These are phyloP conservation scores for Tricholaema leucomelas DNA, from an alignment of 2,113 vertebrate genomes.

Conservation along the genomic window DNA sequence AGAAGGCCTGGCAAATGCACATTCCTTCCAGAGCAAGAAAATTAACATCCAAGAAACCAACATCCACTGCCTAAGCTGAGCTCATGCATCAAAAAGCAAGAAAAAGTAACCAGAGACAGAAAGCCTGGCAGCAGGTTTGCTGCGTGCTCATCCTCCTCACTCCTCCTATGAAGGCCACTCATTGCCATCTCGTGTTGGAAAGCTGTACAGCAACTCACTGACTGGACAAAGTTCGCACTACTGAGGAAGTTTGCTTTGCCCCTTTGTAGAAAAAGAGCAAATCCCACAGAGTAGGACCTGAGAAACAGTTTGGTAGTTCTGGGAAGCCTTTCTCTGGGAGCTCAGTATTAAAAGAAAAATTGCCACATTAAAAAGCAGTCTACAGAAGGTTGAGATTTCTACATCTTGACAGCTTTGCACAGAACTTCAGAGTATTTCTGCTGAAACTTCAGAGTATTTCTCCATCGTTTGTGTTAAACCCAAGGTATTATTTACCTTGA, in stretches of 20 bases:
- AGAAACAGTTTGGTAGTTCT: not conserved
- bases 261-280: not conserved
- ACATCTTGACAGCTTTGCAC: not conserved
- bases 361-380: not conserved
- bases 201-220: constrained; percentile 52
- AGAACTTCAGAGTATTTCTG: not conserved
- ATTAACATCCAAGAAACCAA: not conserved
- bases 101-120: constrained; percentile 52
- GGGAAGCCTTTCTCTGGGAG: not conserved
- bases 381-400: not conserved
- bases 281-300: not conserved
- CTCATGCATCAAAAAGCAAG: constrained; percentile 45
- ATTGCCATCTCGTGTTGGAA: constrained; percentile 69
- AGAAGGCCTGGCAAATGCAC: not conserved
- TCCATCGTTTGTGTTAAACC: not conserved
- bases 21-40: constrained; percentile 11
- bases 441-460: not conserved
- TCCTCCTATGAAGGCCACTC: constrained; percentile 21
- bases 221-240: not conserved
- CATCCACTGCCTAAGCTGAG: constrained; percentile 50
- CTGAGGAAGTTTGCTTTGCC: constrained; percentile 5
- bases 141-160: constrained; percentile 21
- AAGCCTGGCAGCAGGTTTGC: constrained; percentile 19
- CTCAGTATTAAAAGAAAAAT: not conserved
- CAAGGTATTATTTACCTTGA: not conserved